These are phyloP conservation scores for Pitta sordida DNA, from an alignment of 2,113 vertebrate genomes.

Conservation along the genomic window DNA sequence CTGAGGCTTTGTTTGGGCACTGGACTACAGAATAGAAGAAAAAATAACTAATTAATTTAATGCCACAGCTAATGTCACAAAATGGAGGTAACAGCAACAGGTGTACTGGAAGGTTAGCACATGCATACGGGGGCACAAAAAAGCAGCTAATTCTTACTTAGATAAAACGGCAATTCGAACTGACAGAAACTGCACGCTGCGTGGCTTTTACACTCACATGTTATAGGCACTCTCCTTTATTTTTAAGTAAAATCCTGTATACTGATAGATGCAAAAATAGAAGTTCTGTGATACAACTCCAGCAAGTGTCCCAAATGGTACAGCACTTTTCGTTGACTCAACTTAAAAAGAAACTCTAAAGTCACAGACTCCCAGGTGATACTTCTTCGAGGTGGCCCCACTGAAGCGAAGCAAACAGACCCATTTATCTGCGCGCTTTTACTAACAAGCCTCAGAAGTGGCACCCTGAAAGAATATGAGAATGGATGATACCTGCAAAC, in stretches of 20 bases:
- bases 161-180: background rate
- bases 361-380: background rate
- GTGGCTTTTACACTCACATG: background rate
- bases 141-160: background rate
- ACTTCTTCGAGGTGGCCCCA: rapidly evolving
- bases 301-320: background rate
- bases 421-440: background rate
- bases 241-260: background rate
- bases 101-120: background rate
- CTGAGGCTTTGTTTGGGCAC: background rate
- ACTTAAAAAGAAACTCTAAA: background rate
- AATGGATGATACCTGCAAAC: background rate
- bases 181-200: background rate
- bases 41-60: background rate
- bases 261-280: background rate
- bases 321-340: background rate
- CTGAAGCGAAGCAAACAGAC: background rate
- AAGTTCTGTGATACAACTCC: background rate
- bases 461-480: background rate
- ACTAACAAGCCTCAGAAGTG: background rate
- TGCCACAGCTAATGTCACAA: background rate
- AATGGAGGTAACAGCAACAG: background rate
- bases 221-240: background rate
- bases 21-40: background rate
- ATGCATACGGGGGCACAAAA: background rate